Evolutionary conservation across 2,797 vertebrate genomes (phyloP), one percentile per base, ranked within the genome.

Genomic region (Arctocebus calabarensis): DNA sequence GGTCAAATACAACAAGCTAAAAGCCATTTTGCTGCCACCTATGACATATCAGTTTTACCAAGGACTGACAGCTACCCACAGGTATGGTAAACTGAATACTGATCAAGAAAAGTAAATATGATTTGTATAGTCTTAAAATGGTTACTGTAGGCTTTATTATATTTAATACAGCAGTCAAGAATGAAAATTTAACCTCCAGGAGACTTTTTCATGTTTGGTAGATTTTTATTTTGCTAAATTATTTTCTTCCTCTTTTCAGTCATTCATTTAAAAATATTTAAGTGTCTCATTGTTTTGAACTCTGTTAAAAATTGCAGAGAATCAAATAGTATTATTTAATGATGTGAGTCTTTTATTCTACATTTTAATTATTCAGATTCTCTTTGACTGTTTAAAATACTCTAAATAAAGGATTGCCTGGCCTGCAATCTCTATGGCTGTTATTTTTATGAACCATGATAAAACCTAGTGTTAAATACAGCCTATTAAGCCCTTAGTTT

Each of bases 1-100:
- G 99, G 99, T n/a, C 99, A 99, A 98, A 99, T 99, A 96, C 99
- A 99, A 91, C 99, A 99, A 97, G 99, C 99, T 90, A 99, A 99
- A 98, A 99, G 98, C 84, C 99, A 99, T 98, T 99, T 99, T 94
- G 99, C 99, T 55, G 99, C 99, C 84, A 99, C 99, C 6, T 99
- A 99, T 94, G 99, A 99, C 66, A 98, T 99, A 96, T 99, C 99
- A 3, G 99, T 99, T 97, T 97, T 99, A 89, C 99, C 99, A 62
- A 98, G 99, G 95, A 99, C 99, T 86, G 99, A 99, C 98, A 99
- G 98, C 97, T 99, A 99, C 96, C 98, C 99, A 91, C 99, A 99
- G 99, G 99, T 99, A 97, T 48, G 89, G 86, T 87, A 74, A 96
- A 97, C 16, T 22, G 57, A 89, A 11, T 17, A 48, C 2, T 40